Percentiles rank a stretch among this genome's conserved stretches.
Evolutionary conservation across 2,888 invertebrate species (phyloP).

Genomic region (Drosophila yooni): DNA sequence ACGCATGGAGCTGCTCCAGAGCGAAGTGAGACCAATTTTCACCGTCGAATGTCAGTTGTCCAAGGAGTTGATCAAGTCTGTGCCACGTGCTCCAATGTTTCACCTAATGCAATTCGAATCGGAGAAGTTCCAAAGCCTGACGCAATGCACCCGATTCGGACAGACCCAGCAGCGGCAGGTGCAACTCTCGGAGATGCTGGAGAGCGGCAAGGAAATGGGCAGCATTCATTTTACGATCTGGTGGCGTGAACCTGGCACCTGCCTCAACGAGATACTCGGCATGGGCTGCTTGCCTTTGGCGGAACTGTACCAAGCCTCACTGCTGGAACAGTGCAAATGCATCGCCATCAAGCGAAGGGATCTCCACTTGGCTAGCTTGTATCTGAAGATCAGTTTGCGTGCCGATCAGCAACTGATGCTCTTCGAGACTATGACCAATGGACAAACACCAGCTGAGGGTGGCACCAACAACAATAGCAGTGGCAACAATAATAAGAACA

Average conservation of each 20-base stretch:
- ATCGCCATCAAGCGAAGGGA: conserved; percentile 76
- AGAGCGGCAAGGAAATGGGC: conserved; percentile 58
- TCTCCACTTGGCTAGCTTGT: conserved; percentile 75
- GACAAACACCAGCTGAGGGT: conserved; percentile 38
- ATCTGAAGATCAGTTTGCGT: conserved; percentile 78
- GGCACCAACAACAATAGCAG: conserved; percentile 32
- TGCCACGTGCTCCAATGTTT: conserved; percentile 77
- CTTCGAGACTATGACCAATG: conserved; percentile 36
- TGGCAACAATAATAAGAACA: conserved; percentile 34
- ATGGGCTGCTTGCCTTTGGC: conserved; percentile 74
- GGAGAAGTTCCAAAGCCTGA: conserved; percentile 82
- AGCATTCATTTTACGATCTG: conserved; percentile 79
- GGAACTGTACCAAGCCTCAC: conserved; percentile 76
- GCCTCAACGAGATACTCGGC: conserved; percentile 82
- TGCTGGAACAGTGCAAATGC: conserved; percentile 82
- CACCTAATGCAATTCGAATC: conserved; percentile 83
- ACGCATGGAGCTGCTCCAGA: conserved; percentile 78
- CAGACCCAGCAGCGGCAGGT: conserved; percentile 77
- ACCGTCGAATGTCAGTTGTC: conserved; percentile 82
- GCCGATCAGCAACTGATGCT: conserved; percentile 35
- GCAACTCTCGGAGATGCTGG: conserved; percentile 40
- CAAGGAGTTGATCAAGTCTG: conserved; percentile 71
- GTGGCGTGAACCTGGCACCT: conserved; percentile 83
- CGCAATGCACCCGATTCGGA: conserved; percentile 81
- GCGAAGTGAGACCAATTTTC: conserved; percentile 81